Conservation (phyloP, 1,140 invertebrate species). For the Glossosoma conforme region DNA sequence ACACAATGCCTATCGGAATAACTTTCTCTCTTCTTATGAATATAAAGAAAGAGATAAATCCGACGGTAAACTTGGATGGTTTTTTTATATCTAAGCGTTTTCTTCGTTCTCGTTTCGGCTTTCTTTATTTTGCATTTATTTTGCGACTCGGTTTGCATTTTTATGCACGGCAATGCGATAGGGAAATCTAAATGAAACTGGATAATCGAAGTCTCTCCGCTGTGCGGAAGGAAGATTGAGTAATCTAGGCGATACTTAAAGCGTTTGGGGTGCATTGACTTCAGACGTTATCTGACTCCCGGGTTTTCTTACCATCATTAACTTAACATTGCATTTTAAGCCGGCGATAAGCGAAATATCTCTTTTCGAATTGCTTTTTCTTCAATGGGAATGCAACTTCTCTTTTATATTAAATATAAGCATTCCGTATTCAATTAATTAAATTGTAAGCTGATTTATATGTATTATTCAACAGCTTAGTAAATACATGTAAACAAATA, state of each 20-base stretch:
- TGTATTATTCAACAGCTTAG: no score
- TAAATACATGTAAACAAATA: no score
- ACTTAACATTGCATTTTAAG: no score
- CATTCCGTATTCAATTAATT: no score
- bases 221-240: slow-evolving; percentile 5
- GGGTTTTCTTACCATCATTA: no score
- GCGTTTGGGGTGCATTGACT: no score
- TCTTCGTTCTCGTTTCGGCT: slow-evolving; percentile 27
- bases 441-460: no score
- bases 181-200: slow-evolving; percentile 28
- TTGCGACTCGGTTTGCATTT: slow-evolving; percentile 26
- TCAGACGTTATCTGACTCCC: no score
- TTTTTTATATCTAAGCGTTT: slow-evolving; percentile 32
- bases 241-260: slow-evolving; percentile 18
- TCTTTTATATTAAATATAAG: no score
- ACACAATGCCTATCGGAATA: slow-evolving; percentile 31
- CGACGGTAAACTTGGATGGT: slow-evolving; percentile 29
- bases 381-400: no score
- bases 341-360: no score
- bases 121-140: slow-evolving; percentile 31
- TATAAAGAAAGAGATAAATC: slow-evolving; percentile 33
- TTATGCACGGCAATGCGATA: slow-evolving; percentile 28
- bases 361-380: no score
- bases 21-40: slow-evolving; percentile 29
- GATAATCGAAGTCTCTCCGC: slow-evolving; percentile 31